phyloP scores from a whole-genome alignment of 2,113 vertebrate genomes.

The Catharus bicknelli region DNA sequence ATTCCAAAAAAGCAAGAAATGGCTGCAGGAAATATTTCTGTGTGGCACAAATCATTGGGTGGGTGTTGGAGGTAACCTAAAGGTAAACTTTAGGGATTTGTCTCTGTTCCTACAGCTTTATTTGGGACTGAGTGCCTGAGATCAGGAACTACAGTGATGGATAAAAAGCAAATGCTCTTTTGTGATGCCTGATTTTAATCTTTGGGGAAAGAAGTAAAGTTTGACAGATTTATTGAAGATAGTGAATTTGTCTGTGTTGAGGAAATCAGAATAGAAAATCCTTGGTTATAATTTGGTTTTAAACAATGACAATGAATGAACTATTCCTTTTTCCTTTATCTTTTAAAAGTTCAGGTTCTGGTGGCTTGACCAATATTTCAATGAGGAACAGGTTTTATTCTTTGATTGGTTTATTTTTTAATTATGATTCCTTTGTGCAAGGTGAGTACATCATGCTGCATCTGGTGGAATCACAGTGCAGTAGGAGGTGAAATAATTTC shows the following conservation, averaged over 20 bases:
- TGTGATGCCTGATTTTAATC: neutral
- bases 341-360: neutral
- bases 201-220: neutral
- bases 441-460: accelerated
- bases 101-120: neutral
- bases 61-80: neutral
- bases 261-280: neutral
- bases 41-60: neutral
- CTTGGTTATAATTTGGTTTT: neutral
- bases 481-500: neutral
- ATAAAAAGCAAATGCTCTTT: neutral
- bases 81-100: neutral
- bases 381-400: accelerated
- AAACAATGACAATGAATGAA: neutral
- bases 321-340: neutral
- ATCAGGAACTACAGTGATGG: neutral
- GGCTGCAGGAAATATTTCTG: neutral
- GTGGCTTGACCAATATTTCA: neutral
- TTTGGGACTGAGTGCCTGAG: neutral
- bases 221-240: neutral
- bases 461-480: accelerated
- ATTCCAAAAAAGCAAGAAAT: neutral
- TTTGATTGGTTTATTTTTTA: neutral
- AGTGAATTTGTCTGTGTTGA: neutral
- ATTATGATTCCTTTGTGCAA: neutral